Percentiles rank a stretch among this genome's conserved stretches.
Evolutionary conservation across 2,113 vertebrate species (phyloP).

Genomic region (Hiodon tergisus): DNA sequence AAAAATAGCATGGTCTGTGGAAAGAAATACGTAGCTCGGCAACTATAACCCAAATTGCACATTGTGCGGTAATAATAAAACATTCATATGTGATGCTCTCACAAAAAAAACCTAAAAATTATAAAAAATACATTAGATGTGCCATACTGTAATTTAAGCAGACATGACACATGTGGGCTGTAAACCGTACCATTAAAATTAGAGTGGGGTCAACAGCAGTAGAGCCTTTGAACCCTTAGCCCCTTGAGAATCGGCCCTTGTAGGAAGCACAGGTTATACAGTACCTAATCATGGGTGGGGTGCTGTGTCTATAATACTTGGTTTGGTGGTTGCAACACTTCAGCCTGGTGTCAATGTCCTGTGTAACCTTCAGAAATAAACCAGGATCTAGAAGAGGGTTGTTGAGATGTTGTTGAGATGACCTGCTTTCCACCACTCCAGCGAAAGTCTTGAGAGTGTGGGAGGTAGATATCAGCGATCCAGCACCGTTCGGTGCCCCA

Average conservation of each 20-base stretch:
- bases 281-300: background rate
- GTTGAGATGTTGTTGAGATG: too few species aligned
- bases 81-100: background rate
- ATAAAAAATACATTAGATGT: background rate
- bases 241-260: too few species aligned
- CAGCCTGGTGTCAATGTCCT: too few species aligned
- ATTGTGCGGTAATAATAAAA: conserved; percentile 15
- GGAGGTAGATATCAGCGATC: too few species aligned
- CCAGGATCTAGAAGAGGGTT: background rate
- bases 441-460: too few species aligned
- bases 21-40: background rate
- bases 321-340: background rate
- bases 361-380: background rate
- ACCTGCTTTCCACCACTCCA: too few species aligned
- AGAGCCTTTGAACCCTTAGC: background rate
- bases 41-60: background rate
- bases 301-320: background rate
- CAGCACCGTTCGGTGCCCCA: too few species aligned
- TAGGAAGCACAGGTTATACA: background rate
- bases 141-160: background rate
- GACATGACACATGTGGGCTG: background rate
- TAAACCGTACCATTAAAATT: background rate
- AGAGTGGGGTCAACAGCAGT: background rate
- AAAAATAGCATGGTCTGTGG: background rate
- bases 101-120: too few species aligned